Evolutionary conservation across 2,888 invertebrate species (phyloP).

Genomic region (Melipona beecheii): DNA sequence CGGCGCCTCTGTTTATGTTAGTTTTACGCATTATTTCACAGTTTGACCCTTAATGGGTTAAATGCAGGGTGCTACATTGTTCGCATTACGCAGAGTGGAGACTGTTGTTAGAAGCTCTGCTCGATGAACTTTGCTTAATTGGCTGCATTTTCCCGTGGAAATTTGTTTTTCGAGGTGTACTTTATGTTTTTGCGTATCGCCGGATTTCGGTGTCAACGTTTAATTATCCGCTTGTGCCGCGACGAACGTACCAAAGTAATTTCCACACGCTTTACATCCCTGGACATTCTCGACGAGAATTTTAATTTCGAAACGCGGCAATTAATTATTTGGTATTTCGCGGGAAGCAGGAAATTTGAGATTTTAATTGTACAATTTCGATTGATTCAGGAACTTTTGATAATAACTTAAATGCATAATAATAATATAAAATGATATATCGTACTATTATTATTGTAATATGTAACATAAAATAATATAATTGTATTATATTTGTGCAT

Average conservation of each 20-base stretch:
- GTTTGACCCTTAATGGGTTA: neutral
- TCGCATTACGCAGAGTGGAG: neutral
- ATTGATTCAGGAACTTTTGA: too few species aligned
- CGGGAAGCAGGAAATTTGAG: too few species aligned
- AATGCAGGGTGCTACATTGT: neutral
- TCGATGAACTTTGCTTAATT: constrained; percentile 1
- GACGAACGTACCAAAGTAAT: neutral
- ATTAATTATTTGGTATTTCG: too few species aligned
- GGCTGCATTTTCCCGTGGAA: neutral
- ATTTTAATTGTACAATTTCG: too few species aligned
- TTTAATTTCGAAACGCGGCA: too few species aligned
- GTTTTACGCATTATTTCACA: neutral
- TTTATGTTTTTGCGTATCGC: neutral
- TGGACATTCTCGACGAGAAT: too few species aligned
- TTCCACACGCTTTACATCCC: too few species aligned
- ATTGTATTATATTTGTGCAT: too few species aligned
- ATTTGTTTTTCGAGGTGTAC: neutral
- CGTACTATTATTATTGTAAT: too few species aligned
- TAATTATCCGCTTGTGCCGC: neutral
- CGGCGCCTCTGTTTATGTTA: neutral
- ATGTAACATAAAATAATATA: too few species aligned
- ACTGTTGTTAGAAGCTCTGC: neutral
- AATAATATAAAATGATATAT: too few species aligned
- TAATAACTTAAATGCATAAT: too few species aligned
- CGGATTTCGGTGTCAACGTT: neutral